Evolutionary conservation across 2,113 vertebrate genomes (phyloP), one percentile per base, ranked within the genome.

Genomic region (Dolichallabes microphthalmus): DNA sequence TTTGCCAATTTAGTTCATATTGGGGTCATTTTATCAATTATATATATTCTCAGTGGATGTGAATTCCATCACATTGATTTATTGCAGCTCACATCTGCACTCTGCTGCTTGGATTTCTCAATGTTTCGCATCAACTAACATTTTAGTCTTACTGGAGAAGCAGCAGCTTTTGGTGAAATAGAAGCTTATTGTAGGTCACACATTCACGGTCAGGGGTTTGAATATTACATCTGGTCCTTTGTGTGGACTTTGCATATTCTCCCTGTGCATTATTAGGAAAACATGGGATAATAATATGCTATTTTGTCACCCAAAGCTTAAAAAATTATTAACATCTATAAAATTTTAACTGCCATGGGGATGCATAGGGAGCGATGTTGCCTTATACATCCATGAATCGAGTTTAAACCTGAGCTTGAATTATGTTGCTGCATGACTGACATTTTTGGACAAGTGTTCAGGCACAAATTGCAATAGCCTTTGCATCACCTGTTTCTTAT

Each of bases 401-500:
- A 20, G 35, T 22, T 73, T 73, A 39, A 71, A 45, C 11, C 39
- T 0, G 11, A 50, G 73, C 45, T 52, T 52, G 11, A n/a, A 25
- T 75, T 74, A 50, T 74, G 39, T 74, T 75, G 45, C 3, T 52
- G 73, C 73, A 52, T n/a, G 45, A n/a, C 45, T 73, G 69, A 50
- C 32, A 71, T 71, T 71, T 73, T 50, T 74, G 10, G 22, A 74
- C 12, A 6, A 55, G 15, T 14, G 14, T 55, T 79, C 11, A 9
- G 27, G 0, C 75, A 58, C 52, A 57, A 55, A 58, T 58, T 22
- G 1, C 4, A 1, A 11, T 8, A 55, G 25, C 9, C 15, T 77
- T 77, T 57, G 17, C 75, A 32, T 64, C 50, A 86, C 57, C 60
- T 84, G 39, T 63, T 76, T 52, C 17, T 15, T 53, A 53, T 77